Base-by-base conservation (phyloP, 1,140 invertebrate genomes). In the Bemisia tabaci region DNA sequence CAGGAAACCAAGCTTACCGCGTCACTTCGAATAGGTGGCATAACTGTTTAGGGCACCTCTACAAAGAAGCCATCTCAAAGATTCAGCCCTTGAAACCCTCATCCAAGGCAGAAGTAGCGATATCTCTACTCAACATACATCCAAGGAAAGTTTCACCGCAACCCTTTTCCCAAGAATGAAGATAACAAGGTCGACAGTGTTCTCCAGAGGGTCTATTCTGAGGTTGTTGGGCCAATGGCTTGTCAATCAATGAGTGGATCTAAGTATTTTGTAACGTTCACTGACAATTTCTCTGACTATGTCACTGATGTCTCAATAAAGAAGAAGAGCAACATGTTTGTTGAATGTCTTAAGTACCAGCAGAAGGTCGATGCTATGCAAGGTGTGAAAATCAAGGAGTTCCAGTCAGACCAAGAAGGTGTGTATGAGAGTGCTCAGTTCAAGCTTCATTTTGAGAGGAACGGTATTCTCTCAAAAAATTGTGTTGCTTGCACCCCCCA, bases 401-500 rank as follows among this genome's bases (percentile, higher is more conserved):
- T 66, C 5, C 62, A 64, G 21, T 60, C 65, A n/a, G 33, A 65
- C n/a, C 60, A 69, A n/a, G 65, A 27, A 0, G 26, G 58, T 26
- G 59, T 62, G 12, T 66, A 66, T 26, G 22, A 12, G 1, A 65
- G 22, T 63, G 59, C 24, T 12, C 48, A 22, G 2, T 26, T 66
- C 17, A 25, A 59, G 21, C 25, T 63, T n/a, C 22, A 63, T 11
- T 62, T 64, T 9, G 61, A 62, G 26, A 60, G 27, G 22, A 59
- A 61, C 5, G 65, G 59, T 1, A 69, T 69, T 9, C 60, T 60
- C 23, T 21, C 26, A 24, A 1, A 33, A 27, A n/a, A 65, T 12
- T 72, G 71, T 11, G 64, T 68, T 22, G 65, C 71, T 1, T 75
- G 76, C 63, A 72, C 68, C 12, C 76, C 78, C 22, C 71, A 79